Conservation (phyloP, 2,888 invertebrate genomes). For the Cataglyphis cursor region DNA sequence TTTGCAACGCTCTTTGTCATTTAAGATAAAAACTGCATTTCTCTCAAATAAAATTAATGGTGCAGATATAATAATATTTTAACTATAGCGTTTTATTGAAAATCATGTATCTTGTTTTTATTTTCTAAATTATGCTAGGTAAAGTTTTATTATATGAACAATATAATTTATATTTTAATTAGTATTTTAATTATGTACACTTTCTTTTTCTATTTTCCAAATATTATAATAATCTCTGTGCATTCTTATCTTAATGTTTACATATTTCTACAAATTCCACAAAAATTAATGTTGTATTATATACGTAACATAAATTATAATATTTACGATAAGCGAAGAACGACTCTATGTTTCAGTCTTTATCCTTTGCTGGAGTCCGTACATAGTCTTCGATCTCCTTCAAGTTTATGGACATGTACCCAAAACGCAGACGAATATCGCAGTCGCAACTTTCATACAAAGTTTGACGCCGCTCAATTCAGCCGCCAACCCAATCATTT, state of each 20-base stretch:
- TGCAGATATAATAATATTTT: neutral
- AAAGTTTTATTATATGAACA: neutral
- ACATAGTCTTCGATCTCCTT: conserved; percentile 96
- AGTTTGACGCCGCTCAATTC: conserved; percentile 97
- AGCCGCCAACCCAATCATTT: conserved; percentile 97
- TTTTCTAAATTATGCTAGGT: neutral
- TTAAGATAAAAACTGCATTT: neutral
- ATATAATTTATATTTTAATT: conserved; percentile 19
- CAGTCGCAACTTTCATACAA: conserved; percentile 96
- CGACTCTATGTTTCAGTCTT: conserved; percentile 90
- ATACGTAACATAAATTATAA: neutral
- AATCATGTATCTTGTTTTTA: conserved; percentile 1
- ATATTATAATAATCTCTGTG: neutral
- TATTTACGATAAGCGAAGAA: neutral
- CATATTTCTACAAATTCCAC: neutral
- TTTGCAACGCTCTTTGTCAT: neutral
- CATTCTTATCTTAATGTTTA: neutral
- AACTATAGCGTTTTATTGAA: neutral
- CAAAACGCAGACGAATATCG: conserved; percentile 92
- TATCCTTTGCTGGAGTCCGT: conserved; percentile 98
- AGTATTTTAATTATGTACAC: neutral
- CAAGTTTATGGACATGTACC: conserved; percentile 96
- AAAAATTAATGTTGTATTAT: neutral
- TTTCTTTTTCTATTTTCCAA: neutral
- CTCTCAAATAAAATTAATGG: conserved; percentile 3